Base-by-base conservation (phyloP, 2,888 invertebrate species). In the Macrosoma leucophasiata region DNA sequence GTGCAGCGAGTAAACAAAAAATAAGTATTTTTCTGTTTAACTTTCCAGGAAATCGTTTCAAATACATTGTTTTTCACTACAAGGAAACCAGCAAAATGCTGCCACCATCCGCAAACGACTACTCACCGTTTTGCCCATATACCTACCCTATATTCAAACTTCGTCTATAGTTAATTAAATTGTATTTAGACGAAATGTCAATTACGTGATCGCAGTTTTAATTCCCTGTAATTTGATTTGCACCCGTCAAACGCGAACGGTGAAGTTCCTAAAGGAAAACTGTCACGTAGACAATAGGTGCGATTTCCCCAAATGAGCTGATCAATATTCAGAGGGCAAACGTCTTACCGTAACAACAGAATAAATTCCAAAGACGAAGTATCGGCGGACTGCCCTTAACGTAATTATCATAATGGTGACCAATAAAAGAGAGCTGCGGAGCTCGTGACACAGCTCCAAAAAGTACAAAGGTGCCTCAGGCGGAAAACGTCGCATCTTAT, bases 351-450 rank as follows among this genome's bases (percentile, higher is more conserved):
- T 73, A 74, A 75, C 78, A 79, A 78, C 75, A 72, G 77, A 74
- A 77, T 78, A 75, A 82, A 81, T 81, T 79, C 72, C 62, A 62
- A 75, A 79, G 77, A 79, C 77, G 74, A 65, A 81, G 74, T 74
- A 79, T 79, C 75, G 78, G 59, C 71, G 70, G 65, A 62, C 74
- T 63, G 63, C 61, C 76, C 74, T 73, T 79, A 81, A 82, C 70
- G 73, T 73, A 81, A 84, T 82, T 82, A 81, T 77, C 78, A 79
- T 81, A 82, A 84, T 82, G 76, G 71, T 71, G 71, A 73, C 77
- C 79, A 79, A 81, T 82, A 81, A 81, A 82, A 78, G 78, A 69
- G 75, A 76, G 71, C 72, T 77, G 72, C 72, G 57, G 66, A 74
- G 76, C 77, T 79, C 76, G 75, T 75, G 76, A 77, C 76, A 63